phyloP scores from a whole-genome alignment of 2,797 vertebrate genomes.

The Phataginus tetradactyla region DNA sequence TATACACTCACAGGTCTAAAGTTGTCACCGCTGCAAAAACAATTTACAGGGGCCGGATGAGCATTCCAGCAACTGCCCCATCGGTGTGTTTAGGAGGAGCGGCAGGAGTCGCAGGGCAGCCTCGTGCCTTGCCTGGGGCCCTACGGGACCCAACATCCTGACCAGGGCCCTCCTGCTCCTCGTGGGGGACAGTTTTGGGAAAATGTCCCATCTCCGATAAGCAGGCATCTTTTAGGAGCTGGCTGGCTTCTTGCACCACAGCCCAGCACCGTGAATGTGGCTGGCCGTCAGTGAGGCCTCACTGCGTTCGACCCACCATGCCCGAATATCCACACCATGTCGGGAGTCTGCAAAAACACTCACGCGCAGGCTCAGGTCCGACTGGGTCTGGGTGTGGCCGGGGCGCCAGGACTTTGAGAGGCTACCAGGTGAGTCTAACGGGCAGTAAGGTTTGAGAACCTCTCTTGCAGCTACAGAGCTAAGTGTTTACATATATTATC shows the following conservation, averaged over 20 bases:
- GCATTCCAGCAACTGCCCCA: not conserved
- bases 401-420: not conserved
- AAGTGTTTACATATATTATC: rapidly evolving
- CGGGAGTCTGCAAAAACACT: not conserved
- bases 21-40: not conserved
- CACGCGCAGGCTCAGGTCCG: not conserved
- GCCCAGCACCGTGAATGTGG: rapidly evolving
- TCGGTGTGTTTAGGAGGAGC: not conserved
- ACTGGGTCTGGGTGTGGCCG: too few species aligned
- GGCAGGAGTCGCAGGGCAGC: not conserved
- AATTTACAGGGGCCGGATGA: not conserved
- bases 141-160: rapidly evolving
- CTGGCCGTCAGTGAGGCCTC: rapidly evolving
- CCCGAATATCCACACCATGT: rapidly evolving
- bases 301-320: rapidly evolving
- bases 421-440: not conserved
- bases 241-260: not conserved
- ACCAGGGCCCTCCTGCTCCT: not conserved
- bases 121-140: not conserved
- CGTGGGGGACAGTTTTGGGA: rapidly evolving
- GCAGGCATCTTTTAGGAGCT: not conserved
- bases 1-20: slow-evolving; percentile 8
- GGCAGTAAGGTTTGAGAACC: not conserved
- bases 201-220: too few species aligned
- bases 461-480: not conserved